Conservation (phyloP, 1,140 invertebrate species). For the Catajapyx aquilonaris region DNA sequence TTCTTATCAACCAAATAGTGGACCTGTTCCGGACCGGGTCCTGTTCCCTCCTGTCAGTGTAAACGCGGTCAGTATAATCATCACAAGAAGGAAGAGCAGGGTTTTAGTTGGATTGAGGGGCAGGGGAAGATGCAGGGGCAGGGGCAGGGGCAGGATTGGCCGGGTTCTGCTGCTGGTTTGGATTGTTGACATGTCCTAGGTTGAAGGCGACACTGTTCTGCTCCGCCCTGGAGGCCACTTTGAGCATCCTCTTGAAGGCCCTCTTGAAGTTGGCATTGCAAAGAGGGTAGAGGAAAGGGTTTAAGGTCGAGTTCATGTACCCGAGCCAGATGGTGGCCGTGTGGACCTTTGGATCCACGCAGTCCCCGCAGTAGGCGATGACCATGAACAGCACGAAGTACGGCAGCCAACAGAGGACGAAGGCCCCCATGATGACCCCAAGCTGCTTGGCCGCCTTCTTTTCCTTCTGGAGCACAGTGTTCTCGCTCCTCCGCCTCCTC, state of each 20-base stretch:
- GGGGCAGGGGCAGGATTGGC: no score
- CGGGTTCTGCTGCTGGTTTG: no score
- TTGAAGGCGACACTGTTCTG: not conserved
- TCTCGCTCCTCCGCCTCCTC: not conserved
- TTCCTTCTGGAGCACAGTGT: conserved; percentile 25
- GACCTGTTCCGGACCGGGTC: no score
- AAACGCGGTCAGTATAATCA: no score
- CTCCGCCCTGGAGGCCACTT: conserved; percentile 6
- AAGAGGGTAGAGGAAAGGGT: conserved; percentile 32
- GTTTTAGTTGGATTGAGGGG: no score
- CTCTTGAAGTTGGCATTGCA: conserved; percentile 31
- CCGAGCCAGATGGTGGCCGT: conserved; percentile 31
- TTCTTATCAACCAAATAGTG: no score
- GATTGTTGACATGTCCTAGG: not conserved
- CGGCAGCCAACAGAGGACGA: conserved; percentile 38
- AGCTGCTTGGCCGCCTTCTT: conserved; percentile 39
- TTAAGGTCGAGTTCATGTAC: conserved; percentile 32
- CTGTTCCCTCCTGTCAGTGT: no score
- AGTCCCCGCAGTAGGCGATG: conserved; percentile 33
- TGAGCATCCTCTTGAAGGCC: conserved; percentile 29
- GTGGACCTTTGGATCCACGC: conserved; percentile 19
- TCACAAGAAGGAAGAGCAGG: no score
- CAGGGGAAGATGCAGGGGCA: no score
- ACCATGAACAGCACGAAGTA: conserved; percentile 40
- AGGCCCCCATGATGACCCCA: conserved; percentile 40